These are phyloP conservation scores for Scolopax bukidnonensis DNA, from an alignment of 2,797 vertebrate genomes.

Conservation along the genomic window DNA sequence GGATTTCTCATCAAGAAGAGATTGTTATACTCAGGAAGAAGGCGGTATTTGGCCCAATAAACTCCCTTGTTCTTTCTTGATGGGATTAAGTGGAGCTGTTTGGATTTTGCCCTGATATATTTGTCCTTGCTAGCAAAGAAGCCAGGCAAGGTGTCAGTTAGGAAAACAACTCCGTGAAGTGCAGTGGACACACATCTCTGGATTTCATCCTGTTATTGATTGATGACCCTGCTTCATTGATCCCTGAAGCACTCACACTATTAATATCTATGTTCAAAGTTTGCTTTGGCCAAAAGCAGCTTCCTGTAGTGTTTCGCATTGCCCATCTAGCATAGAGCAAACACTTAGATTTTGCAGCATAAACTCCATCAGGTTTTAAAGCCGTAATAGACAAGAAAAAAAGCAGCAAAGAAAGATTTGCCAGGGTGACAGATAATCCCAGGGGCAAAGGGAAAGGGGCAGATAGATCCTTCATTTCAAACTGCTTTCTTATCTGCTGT, in stretches of 20 bases:
- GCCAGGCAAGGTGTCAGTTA: background rate
- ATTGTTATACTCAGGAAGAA: background rate
- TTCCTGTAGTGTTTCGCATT: background rate
- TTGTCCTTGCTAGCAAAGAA: background rate
- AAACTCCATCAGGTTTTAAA: background rate
- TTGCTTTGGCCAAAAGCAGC: background rate
- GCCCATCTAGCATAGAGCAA: background rate
- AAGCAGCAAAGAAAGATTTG: background rate
- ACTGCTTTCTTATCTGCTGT: background rate
- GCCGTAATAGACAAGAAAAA: background rate
- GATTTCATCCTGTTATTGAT: background rate
- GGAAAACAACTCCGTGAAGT: background rate
- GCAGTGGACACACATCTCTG: background rate
- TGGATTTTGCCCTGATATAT: background rate
- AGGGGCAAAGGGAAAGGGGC: background rate
- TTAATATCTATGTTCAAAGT: background rate
- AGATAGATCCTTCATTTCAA: background rate
- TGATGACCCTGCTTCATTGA: background rate
- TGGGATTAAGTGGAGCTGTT: background rate
- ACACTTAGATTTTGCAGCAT: background rate
- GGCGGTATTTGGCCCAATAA: background rate
- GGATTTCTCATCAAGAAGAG: background rate
- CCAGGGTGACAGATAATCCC: background rate
- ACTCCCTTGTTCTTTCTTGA: background rate
- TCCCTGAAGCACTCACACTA: background rate